Conservation (phyloP, 2,797 vertebrate genomes). For the Arvicola amphibius region DNA sequence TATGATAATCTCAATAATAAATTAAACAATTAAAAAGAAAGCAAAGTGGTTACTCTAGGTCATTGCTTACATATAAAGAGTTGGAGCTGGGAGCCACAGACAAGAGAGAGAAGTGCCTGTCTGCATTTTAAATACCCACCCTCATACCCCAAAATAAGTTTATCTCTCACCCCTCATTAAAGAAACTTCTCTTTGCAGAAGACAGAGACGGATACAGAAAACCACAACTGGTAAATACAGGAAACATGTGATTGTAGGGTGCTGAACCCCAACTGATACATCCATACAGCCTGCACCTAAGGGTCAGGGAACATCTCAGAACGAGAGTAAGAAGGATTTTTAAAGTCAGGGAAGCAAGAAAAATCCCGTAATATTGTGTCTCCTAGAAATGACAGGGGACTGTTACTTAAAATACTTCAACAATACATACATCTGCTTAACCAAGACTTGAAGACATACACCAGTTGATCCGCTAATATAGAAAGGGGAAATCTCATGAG, state of each 20-base stretch:
- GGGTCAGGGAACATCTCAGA: neutral
- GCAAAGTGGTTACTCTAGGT: neutral
- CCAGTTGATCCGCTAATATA: neutral
- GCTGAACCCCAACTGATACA: too few species aligned
- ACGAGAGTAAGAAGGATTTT: neutral
- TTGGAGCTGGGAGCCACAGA: neutral
- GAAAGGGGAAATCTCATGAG: neutral
- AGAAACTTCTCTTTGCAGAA: neutral
- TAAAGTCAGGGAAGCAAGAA: neutral
- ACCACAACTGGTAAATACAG: neutral
- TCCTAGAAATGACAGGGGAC: neutral
- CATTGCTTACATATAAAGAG: neutral
- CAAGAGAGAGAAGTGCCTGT: neutral
- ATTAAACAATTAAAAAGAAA: neutral
- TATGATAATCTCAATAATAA: neutral
- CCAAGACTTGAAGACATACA: neutral
- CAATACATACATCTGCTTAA: too few species aligned
- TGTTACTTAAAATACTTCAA: neutral
- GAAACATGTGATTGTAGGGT: neutral
- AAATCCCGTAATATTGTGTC: neutral
- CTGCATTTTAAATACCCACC: neutral
- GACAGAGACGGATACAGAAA: neutral
- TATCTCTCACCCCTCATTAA: neutral
- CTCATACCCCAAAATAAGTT: neutral
- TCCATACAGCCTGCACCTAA: neutral